phyloP scores from a whole-genome alignment of 1,140 invertebrate species.

The Sipha flava region DNA sequence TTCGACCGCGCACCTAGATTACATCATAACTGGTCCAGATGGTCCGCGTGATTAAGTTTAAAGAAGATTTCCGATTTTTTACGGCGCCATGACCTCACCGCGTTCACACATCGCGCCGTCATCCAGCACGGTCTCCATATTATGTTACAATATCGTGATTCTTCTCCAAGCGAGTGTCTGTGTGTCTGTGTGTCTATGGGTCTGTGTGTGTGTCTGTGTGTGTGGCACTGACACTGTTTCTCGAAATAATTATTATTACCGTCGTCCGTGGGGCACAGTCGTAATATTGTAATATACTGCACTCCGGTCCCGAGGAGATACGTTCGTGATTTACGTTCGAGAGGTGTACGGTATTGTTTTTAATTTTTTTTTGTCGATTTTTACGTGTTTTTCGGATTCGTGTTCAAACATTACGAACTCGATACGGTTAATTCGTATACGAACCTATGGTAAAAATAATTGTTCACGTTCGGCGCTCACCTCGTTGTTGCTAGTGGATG shows the following conservation, averaged over 20 bases:
- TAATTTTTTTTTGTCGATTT: too few relatives aligned
- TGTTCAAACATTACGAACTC: too few relatives aligned
- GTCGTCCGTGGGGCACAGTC: not conserved
- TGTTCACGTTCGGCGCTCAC: too few relatives aligned
- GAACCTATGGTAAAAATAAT: too few relatives aligned
- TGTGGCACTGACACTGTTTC: slow-evolving; percentile 16
- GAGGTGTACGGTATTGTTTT: too few relatives aligned
- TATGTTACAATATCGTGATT: slow-evolving; percentile 7
- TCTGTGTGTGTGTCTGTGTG: not conserved
- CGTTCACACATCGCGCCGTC: not conserved
- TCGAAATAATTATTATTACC: not conserved
- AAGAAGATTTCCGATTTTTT: slow-evolving; percentile 25
- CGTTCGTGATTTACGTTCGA: too few relatives aligned
- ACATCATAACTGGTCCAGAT: slow-evolving; percentile 22
- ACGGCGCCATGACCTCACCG: not conserved
- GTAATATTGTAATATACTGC: not conserved
- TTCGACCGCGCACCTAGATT: not conserved
- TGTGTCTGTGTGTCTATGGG: not conserved
- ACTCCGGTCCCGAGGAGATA: too few relatives aligned
- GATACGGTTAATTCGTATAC: too few relatives aligned
- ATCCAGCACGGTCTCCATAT: not conserved
- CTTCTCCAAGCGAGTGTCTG: too few relatives aligned
- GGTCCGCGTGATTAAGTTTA: not conserved
- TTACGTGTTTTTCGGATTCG: too few relatives aligned
- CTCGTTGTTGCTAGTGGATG: too few relatives aligned